Evolutionary conservation across 2,888 invertebrate species (phyloP), one percentile per base, ranked within the genome.

Genomic region (Trilocha varians): DNA sequence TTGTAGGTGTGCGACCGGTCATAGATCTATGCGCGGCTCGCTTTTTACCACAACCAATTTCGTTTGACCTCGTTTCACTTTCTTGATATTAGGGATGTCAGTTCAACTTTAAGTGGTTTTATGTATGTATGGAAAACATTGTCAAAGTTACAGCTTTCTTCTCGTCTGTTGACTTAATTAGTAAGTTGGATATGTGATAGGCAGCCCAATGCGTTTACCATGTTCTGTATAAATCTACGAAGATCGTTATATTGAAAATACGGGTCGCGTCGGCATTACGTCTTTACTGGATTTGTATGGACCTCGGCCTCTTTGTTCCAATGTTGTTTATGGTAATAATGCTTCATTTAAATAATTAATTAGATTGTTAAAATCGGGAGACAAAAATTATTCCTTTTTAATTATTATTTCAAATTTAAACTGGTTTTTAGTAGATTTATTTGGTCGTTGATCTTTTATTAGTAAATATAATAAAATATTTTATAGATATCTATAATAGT

Each of bases 131-230:
- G 82, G 80, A 72, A 68, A 72, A 80, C 76, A 78, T 79, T 80
- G 83, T 84, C 83, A 82, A 82, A 84, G 83, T 80, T 80, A 82
- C 71, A 78, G 78, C 78, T 82, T 76, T 80, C 82, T 80, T 80
- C 80, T 72, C 64, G 65, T 62, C 64, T 70, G 78, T 65, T 79
- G 83, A 83, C 84, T 84, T 84, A 84, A 84, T 84, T 84, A 84
- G 83, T 80, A 74, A 79, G 74, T 68, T 79, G 78, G 83, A 83
- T 84, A 84, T 82, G 83, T 83, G 84, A 84, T 78, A 83, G 84
- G 82, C 84, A 84, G 78, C 63, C 72, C 79, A 84, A 84, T 84
- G 84, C 78, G 60, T 69, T 65, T 65, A 56, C 55, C 57, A 53
- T 62, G 68, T 70, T 69, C 66, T 67, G 58, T 62, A 72, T 74